Conservation (phyloP, 2,888 invertebrate species). For the Dusona sp. region DNA sequence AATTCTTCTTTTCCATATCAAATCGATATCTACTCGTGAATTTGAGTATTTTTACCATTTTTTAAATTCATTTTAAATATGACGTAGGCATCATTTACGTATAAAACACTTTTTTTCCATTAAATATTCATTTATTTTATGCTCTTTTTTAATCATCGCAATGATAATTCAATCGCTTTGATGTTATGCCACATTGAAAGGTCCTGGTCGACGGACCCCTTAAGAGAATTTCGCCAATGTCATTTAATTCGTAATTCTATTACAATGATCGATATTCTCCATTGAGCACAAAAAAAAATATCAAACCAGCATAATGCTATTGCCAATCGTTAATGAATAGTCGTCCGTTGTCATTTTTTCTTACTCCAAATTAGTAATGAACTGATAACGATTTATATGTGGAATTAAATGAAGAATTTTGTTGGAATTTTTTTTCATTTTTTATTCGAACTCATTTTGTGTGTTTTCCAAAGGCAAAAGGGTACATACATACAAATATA, state of each 20-base stretch:
- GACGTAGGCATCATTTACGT: not conserved
- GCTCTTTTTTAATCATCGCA: not conserved
- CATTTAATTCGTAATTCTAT: not conserved
- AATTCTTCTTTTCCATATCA: not conserved
- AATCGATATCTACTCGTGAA: not conserved
- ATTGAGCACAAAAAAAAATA: not conserved
- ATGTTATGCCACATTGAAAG: not conserved
- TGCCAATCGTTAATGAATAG: not conserved
- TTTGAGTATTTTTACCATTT: not conserved
- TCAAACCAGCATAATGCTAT: not conserved
- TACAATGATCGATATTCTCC: not conserved
- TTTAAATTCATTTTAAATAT: not conserved
- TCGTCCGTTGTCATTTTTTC: not conserved
- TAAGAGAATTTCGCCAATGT: not conserved
- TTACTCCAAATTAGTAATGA: not conserved
- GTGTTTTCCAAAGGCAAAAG: not conserved
- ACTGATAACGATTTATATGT: not conserved
- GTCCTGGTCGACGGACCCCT: not conserved
- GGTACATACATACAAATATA: not conserved
- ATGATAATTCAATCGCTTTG: not conserved
- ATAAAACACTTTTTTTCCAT: not conserved
- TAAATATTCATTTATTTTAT: not conserved
- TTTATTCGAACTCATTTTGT: not conserved
- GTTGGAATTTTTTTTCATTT: not conserved
- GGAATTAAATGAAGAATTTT: not conserved